A percentile compares a stretch with the other conserved stretches of the same genome.
phyloP scores from a whole-genome alignment of 2,797 vertebrate genomes.

The Melanotaenia nigrans region DNA sequence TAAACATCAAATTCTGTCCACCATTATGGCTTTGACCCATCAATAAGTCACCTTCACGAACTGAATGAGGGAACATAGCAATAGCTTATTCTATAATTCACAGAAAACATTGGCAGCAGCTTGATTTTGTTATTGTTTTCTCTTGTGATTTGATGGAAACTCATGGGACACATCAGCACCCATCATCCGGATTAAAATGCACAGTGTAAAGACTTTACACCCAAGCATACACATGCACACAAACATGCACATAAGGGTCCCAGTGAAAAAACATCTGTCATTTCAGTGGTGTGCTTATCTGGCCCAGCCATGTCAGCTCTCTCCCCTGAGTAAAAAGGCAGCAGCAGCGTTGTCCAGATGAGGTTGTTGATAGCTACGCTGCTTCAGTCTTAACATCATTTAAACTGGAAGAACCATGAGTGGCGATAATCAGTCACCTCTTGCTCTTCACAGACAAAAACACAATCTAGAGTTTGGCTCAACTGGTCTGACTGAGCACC shows the following conservation, averaged over 20 bases:
- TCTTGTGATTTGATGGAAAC: slow-evolving; percentile 45
- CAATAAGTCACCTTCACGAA: background rate
- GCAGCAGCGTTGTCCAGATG: slow-evolving; percentile 59
- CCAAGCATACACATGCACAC: slow-evolving; percentile 20
- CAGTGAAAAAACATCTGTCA: slow-evolving; percentile 59
- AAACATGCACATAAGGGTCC: slow-evolving; percentile 45
- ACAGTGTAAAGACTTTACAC: slow-evolving; percentile 53
- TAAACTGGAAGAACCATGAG: slow-evolving; percentile 66
- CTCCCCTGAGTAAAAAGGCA: slow-evolving; percentile 59
- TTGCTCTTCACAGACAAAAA: slow-evolving; percentile 71
- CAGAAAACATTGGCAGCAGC: slow-evolving; percentile 15
- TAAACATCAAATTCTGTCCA: background rate
- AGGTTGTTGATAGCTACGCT: slow-evolving; percentile 48
- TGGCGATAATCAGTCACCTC: slow-evolving; percentile 65
- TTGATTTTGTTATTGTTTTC: slow-evolving; percentile 37
- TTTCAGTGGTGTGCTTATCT: slow-evolving; percentile 74
- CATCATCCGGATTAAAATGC: slow-evolving; percentile 72
- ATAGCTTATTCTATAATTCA: background rate
- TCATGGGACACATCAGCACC: slow-evolving; percentile 43
- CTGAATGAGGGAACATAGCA: slow-evolving; percentile 11
- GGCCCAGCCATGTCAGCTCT: slow-evolving; percentile 59
- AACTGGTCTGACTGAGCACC: slow-evolving; percentile 39
- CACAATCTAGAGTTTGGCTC: slow-evolving; percentile 32
- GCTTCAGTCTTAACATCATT: slow-evolving; percentile 65
- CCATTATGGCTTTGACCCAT: background rate